Conservation (phyloP, 1,140 invertebrate genomes). For the Bombus soroeensis region DNA sequence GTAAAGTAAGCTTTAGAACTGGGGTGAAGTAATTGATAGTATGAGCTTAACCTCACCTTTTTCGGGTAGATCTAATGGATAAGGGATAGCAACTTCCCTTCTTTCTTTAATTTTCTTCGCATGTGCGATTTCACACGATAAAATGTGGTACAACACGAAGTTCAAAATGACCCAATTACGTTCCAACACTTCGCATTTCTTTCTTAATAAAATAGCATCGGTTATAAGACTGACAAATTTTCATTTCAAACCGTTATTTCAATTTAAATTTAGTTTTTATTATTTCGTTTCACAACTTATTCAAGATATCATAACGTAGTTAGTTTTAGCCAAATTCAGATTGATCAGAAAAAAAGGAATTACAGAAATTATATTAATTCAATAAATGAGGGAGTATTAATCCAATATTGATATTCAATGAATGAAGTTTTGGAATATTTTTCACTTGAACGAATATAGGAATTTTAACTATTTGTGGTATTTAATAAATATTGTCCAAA, state of each 20-base stretch:
- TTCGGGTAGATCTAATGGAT: constrained; percentile 57
- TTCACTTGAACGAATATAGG: background rate
- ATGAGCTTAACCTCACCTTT: constrained; percentile 50
- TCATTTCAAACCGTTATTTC: background rate
- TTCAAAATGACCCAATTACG: constrained; percentile 24
- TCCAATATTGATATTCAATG: background rate
- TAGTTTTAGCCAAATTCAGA: background rate
- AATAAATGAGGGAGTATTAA: background rate
- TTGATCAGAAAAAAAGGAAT: too few species aligned
- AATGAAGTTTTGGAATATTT: background rate
- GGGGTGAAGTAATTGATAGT: constrained; percentile 61
- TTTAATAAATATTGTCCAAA: background rate
- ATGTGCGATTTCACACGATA: constrained; percentile 70
- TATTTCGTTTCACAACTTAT: background rate
- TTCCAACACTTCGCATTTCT: constrained; percentile 2
- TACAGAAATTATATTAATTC: too few species aligned
- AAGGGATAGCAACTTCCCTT: constrained; percentile 37
- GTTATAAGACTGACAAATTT: background rate
- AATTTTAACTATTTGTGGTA: background rate
- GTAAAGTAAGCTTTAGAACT: constrained; percentile 55
- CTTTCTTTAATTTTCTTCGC: constrained; percentile 57
- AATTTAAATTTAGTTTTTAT: background rate
- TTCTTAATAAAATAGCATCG: background rate
- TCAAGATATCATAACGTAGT: background rate
- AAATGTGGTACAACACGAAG: constrained; percentile 46